phyloP scores from a whole-genome alignment of 2,797 vertebrate genomes.

The Rhabdophis nuchalis region DNA sequence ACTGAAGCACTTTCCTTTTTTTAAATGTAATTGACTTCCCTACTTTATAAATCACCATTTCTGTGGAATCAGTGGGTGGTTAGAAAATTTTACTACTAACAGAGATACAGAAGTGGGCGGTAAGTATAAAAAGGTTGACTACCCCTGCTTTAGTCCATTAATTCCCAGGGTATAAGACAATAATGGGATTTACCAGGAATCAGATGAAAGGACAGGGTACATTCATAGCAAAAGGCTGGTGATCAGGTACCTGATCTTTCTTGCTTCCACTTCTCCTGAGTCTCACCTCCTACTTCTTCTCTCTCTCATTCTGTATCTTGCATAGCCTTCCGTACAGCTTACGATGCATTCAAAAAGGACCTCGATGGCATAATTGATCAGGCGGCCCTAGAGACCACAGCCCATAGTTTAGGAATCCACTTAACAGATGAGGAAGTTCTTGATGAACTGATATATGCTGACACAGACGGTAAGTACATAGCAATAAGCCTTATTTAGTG shows the following conservation, averaged over 20 bases:
- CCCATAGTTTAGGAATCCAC: conserved; percentile 52
- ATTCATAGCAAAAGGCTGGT: neutral
- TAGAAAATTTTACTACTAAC: too few species aligned
- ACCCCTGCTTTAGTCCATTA: neutral
- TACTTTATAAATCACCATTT: too few species aligned
- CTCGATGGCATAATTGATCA: conserved; percentile 47
- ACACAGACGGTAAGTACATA: conserved; percentile 48
- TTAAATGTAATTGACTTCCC: too few species aligned
- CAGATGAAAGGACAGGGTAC: neutral
- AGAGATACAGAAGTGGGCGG: too few species aligned
- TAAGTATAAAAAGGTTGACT: too few species aligned
- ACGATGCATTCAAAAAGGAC: conserved; percentile 58
- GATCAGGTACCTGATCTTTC: neutral
- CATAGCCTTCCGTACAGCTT: conserved; percentile 60
- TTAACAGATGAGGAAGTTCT: conserved; percentile 37
- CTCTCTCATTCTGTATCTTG: neutral
- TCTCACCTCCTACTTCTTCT: rapidly evolving
- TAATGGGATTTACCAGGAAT: neutral
- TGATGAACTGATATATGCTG: conserved; percentile 52
- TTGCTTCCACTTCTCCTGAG: neutral
- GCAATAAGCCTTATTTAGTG: neutral
- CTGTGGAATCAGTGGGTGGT: too few species aligned
- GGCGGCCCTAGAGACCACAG: conserved; percentile 44
- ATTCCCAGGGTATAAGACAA: neutral
- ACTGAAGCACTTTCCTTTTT: too few species aligned